Evolutionary conservation across 2,797 vertebrate species (phyloP).

Genomic region (Gephyroberyx darwinii): DNA sequence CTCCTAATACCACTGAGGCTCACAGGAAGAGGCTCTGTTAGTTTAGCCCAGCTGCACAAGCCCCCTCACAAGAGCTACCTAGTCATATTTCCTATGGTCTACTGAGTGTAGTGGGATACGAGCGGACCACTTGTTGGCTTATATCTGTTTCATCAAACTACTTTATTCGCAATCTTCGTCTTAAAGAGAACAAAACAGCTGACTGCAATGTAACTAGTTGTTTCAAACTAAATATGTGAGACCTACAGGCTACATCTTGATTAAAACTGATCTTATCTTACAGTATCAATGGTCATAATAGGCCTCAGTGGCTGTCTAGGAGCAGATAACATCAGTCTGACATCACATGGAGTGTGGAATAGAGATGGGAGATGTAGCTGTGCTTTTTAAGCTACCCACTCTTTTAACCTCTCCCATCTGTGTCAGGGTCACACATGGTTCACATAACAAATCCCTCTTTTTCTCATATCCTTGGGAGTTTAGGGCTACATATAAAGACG

Average conservation of each 20-base stretch:
- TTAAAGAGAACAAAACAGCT: conserved; percentile 2
- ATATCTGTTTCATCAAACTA: conserved; percentile 13
- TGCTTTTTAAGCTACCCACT: conserved; percentile 52
- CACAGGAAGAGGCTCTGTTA: conserved; percentile 48
- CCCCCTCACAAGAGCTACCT: conserved; percentile 39
- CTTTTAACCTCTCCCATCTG: conserved; percentile 73
- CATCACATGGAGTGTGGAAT: conserved; percentile 47
- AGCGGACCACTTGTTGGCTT: conserved; percentile 1
- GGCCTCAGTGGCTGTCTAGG: conserved; percentile 39
- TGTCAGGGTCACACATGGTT: conserved; percentile 80
- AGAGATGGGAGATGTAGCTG: conserved; percentile 59
- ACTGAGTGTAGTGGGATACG: neutral
- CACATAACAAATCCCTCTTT: conserved; percentile 74
- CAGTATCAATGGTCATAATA: conserved; percentile 60
- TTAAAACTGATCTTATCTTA: conserved; percentile 35
- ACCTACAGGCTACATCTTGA: conserved; percentile 4
- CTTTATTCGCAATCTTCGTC: conserved; percentile 7
- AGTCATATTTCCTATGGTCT: conserved; percentile 8
- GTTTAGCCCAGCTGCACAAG: conserved; percentile 58
- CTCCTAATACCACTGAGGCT: conserved; percentile 45
- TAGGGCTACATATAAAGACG: conserved; percentile 70
- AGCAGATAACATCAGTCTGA: conserved; percentile 57
- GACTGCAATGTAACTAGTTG: neutral
- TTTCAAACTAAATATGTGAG: neutral
- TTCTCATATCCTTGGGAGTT: conserved; percentile 70